A percentile compares a stretch with the other conserved stretches of the same genome.
These are phyloP conservation scores for Mesorhabditis belari DNA, from an alignment of 2,888 invertebrate genomes.

Conservation along the genomic window DNA sequence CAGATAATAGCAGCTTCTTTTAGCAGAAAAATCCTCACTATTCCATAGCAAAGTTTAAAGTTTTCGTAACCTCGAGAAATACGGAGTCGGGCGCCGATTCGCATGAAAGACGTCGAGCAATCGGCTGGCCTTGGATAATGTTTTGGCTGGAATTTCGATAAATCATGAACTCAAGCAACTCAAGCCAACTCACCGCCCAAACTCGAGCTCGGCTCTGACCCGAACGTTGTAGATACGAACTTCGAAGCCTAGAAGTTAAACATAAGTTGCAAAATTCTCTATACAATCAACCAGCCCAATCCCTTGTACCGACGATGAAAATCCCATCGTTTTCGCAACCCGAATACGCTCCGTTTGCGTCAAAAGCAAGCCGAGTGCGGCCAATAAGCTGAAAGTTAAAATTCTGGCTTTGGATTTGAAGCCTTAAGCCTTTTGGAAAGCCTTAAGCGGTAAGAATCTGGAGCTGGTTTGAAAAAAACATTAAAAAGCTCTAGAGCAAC, in stretches of 20 bases:
- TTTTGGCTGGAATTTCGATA: not conserved
- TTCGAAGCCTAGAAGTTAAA: slow-evolving; percentile 33
- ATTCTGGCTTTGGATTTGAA: not conserved
- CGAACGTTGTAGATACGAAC: slow-evolving; percentile 50
- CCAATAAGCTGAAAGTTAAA: not conserved
- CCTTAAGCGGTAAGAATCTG: not conserved
- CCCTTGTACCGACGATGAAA: slow-evolving; percentile 49
- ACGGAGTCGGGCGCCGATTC: slow-evolving; percentile 40
- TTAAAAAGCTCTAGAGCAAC: not conserved
- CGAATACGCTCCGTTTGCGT: slow-evolving; percentile 32
- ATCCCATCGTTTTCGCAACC: slow-evolving; percentile 52
- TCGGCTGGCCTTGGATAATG: slow-evolving; percentile 26
- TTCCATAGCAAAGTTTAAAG: too few relatives aligned
- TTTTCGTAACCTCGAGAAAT: slow-evolving; percentile 50
- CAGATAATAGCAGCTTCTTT: too few relatives aligned
- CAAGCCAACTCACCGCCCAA: slow-evolving; percentile 29
- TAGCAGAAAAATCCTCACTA: too few relatives aligned
- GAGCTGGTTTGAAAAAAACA: not conserved
- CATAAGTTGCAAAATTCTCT: not conserved
- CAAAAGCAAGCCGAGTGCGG: slow-evolving; percentile 34
- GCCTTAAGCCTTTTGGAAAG: not conserved
- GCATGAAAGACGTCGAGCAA: slow-evolving; percentile 35
- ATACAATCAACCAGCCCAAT: slow-evolving; percentile 40
- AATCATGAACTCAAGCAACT: not conserved
- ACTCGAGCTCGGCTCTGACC: slow-evolving; percentile 36